Percentiles rank a stretch among this genome's conserved stretches.
phyloP scores from a whole-genome alignment of 1,140 invertebrate genomes.

The Trialeurodes vaporariorum region DNA sequence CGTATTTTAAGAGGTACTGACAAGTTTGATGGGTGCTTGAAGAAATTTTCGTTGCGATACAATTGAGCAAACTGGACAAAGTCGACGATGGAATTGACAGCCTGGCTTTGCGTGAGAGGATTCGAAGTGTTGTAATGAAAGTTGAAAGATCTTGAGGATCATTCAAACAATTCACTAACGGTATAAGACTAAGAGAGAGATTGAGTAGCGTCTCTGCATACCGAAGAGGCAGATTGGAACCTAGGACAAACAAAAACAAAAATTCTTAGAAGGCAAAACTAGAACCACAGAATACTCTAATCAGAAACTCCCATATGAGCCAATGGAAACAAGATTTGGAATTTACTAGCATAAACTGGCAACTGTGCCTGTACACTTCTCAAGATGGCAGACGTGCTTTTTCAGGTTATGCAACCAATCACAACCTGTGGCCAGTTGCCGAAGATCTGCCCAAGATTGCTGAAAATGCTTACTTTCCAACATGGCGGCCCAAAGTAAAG shows the following conservation, averaged over 20 bases:
- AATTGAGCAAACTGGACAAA: neutral
- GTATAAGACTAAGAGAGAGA: neutral
- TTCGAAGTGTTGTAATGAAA: neutral
- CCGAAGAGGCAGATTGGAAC: neutral
- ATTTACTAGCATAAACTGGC: too few relatives aligned
- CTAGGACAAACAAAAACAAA: neutral
- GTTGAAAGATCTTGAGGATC: neutral
- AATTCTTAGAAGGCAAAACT: too few relatives aligned
- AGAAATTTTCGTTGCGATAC: neutral
- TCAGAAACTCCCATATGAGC: too few relatives aligned
- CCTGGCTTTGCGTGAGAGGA: neutral
- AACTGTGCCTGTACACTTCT: too few relatives aligned
- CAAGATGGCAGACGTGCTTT: too few relatives aligned
- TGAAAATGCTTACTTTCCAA: too few relatives aligned
- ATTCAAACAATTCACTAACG: neutral
- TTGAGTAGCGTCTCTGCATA: neutral
- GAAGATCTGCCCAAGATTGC: too few relatives aligned
- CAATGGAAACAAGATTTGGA: too few relatives aligned
- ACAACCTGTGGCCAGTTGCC: too few relatives aligned
- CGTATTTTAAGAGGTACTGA: neutral
- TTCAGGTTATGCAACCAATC: too few relatives aligned
- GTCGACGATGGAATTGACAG: neutral
- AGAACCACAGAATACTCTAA: too few relatives aligned
- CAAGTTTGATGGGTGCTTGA: neutral
- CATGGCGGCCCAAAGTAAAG: too few relatives aligned